A percentile compares a stretch with the other conserved stretches of the same genome.
Evolutionary conservation across 2,888 invertebrate genomes (phyloP).

Genomic region (Acleris sparsana): DNA sequence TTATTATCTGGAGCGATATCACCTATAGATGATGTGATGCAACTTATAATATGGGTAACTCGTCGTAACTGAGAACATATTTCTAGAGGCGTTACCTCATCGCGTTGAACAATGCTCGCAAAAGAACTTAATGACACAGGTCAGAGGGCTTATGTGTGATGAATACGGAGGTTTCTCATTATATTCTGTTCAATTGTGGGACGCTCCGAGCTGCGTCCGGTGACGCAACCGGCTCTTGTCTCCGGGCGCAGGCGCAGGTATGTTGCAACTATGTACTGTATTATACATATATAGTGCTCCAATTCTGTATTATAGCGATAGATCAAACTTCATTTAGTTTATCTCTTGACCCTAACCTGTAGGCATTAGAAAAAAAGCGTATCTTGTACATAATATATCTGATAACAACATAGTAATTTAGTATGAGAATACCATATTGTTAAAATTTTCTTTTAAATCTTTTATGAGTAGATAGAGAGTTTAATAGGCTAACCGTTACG

Average conservation of each 20-base stretch:
- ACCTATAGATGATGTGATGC: too few species aligned
- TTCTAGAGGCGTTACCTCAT: slow-evolving; percentile 12
- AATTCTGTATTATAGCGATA: slow-evolving; percentile 18
- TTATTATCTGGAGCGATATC: not conserved
- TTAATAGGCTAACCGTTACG: too few species aligned
- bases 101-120: not conserved
- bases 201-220: slow-evolving; percentile 10
- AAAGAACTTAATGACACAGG: slow-evolving; percentile 22
- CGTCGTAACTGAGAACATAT: not conserved
- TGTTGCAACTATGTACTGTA: slow-evolving; percentile 1
- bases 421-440: too few species aligned
- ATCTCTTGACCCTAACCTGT: slow-evolving; percentile 33
- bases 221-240: slow-evolving; percentile 20
- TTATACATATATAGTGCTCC: slow-evolving; percentile 14
- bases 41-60: too few species aligned
- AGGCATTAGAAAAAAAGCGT: slow-evolving; percentile 11
- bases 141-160: slow-evolving; percentile 13
- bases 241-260: slow-evolving; percentile 5
- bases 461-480: too few species aligned
- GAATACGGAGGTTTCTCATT: not conserved
- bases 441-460: too few species aligned
- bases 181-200: slow-evolving; percentile 13
- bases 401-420: not conserved
- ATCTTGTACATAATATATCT: not conserved
- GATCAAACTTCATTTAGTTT: slow-evolving; percentile 26